phyloP scores from a whole-genome alignment of 2,797 vertebrate genomes.

The Hemibagrus guttatus region DNA sequence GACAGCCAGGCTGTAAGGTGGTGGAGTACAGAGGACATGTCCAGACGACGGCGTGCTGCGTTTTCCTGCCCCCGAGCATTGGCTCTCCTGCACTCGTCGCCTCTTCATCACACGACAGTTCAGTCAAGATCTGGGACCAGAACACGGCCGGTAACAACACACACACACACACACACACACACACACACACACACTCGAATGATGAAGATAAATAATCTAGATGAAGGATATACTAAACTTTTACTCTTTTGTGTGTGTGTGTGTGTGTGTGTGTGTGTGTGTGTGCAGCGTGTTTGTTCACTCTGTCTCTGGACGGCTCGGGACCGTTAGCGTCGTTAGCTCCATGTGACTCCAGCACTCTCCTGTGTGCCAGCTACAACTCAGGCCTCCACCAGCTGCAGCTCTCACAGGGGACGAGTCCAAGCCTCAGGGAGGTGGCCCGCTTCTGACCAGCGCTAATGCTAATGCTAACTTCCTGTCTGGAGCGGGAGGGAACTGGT shows the following conservation, averaged over 20 bases:
- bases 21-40: constrained; percentile 88
- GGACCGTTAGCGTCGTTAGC: constrained; percentile 78
- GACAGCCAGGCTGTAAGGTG: constrained; percentile 83
- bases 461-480: neutral
- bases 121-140: constrained; percentile 89
- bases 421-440: constrained; percentile 65
- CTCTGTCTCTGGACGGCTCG: constrained; percentile 71
- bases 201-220: neutral
- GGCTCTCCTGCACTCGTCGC: constrained; percentile 73
- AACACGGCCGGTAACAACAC: constrained; percentile 83
- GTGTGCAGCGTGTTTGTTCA: constrained; percentile 74
- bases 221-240: neutral
- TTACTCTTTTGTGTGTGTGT: neutral
- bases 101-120: constrained; percentile 87
- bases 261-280: constrained; percentile 15
- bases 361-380: constrained; percentile 77
- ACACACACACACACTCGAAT: neutral
- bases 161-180: too few species aligned
- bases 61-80: constrained; percentile 80
- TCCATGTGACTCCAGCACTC: constrained; percentile 63
- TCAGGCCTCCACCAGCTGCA: constrained; percentile 67
- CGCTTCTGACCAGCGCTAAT: constrained; percentile 65
- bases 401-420: constrained; percentile 52
- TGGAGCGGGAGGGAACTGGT: too few species aligned
- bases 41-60: constrained; percentile 84